A percentile compares a stretch with the other conserved stretches of the same genome.
Conservation (phyloP, 64 coral and sea anemone species). For the Orbicella faveolata region DNA sequence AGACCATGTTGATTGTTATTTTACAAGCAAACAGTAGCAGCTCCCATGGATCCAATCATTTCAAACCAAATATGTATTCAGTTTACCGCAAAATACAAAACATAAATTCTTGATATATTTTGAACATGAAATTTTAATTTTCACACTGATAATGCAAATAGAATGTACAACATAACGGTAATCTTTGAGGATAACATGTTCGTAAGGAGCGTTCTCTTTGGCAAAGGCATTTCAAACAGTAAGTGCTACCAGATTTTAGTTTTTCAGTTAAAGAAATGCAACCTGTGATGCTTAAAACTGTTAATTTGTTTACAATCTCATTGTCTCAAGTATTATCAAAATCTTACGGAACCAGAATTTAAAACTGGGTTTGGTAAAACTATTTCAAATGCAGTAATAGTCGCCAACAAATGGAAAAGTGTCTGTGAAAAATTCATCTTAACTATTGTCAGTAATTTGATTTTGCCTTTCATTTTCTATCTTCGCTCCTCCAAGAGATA, state of each 20-base stretch:
- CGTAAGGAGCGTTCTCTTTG: not conserved
- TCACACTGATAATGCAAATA: not conserved
- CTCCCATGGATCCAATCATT: not conserved
- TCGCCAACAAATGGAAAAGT: not conserved
- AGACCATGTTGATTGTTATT: not conserved
- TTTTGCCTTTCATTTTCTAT: not conserved
- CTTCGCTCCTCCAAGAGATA: not conserved
- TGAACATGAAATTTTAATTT: slow-evolving; percentile 15
- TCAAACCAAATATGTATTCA: not conserved
- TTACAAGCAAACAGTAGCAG: not conserved
- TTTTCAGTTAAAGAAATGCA: not conserved
- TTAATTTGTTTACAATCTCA: not conserved
- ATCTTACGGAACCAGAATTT: too few species aligned
- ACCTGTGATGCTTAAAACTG: not conserved
- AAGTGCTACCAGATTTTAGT: not conserved
- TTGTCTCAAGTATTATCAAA: too few species aligned
- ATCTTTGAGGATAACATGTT: not conserved
- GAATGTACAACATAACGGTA: slow-evolving; percentile 7
- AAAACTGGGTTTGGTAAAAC: too few species aligned
- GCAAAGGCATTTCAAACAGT: not conserved
- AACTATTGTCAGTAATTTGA: not conserved
- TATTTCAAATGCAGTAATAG: not conserved
- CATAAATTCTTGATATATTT: not conserved
- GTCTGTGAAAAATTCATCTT: not conserved
- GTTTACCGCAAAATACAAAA: not conserved